Percentiles rank a stretch among this genome's conserved stretches.
Evolutionary conservation across 1,140 invertebrate genomes (phyloP).

Genomic region (Acromyrmex charruanus): DNA sequence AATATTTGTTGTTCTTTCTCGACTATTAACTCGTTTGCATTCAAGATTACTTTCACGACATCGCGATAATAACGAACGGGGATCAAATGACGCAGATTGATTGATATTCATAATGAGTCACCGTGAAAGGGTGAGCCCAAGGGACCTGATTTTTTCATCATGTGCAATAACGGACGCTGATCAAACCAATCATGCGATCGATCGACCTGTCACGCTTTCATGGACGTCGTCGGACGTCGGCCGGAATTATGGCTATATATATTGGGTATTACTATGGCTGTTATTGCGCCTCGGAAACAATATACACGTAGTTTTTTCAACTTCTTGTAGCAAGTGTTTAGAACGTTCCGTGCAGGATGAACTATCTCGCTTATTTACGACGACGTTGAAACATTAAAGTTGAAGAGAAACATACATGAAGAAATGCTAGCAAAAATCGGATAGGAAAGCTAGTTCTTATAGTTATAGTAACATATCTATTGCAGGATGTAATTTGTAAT

Average conservation of each 20-base stretch:
- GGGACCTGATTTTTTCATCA: constrained; percentile 56
- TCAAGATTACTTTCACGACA: constrained; percentile 37
- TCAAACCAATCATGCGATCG: constrained; percentile 33
- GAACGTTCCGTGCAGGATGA: constrained; percentile 16
- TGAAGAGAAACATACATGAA: constrained; percentile 1
- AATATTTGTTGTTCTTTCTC: neutral
- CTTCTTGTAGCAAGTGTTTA: constrained; percentile 20
- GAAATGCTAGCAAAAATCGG: neutral
- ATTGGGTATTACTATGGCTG: constrained; percentile 28
- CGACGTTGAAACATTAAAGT: constrained; percentile 23
- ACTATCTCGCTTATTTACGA: constrained; percentile 33
- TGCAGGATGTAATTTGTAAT: neutral
- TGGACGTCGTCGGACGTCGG: constrained; percentile 9
- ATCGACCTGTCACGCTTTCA: constrained; percentile 52
- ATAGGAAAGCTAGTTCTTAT: neutral
- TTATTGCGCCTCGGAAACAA: constrained; percentile 29
- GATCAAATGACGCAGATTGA: constrained; percentile 52
- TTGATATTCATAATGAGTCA: constrained; percentile 63
- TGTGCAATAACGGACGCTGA: constrained; percentile 49
- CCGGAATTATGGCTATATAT: constrained; percentile 24
- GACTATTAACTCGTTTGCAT: constrained; percentile 17
- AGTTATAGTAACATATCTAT: neutral
- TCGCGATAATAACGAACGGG: constrained; percentile 18
- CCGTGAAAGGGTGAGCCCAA: constrained; percentile 48
- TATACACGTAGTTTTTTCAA: constrained; percentile 27